Conservation (phyloP, 2,888 invertebrate genomes). For the Troglohyphantes excavatus region DNA sequence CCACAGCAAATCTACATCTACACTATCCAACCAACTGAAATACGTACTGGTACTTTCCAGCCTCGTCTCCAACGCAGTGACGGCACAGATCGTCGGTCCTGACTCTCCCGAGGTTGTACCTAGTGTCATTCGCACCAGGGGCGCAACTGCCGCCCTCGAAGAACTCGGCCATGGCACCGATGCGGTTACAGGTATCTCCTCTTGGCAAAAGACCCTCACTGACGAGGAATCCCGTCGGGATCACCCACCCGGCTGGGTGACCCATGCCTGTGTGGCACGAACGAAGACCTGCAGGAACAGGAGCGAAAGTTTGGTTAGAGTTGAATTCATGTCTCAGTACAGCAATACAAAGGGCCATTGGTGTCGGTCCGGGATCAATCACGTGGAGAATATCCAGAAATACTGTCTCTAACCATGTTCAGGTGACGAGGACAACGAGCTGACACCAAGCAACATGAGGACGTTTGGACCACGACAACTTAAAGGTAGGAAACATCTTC, state of each 20-base stretch:
- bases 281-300: constrained; percentile 62
- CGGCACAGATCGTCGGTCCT: constrained; percentile 76
- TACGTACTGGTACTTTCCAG: constrained; percentile 81
- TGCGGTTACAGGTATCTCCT: constrained; percentile 62
- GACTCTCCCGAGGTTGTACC: constrained; percentile 60
- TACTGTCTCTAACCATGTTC: no score
- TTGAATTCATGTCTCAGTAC: no score
- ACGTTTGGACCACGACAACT: no score
- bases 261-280: constrained; percentile 90
- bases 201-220: constrained; percentile 4
- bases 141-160: constrained; percentile 79
- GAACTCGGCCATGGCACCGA: constrained; percentile 80
- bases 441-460: no score
- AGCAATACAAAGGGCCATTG: no score
- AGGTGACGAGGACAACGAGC: no score
- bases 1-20: no score
- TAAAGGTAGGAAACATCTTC: no score
- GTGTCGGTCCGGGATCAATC: no score
- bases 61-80: constrained; percentile 82
- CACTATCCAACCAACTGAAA: no score
- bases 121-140: constrained; percentile 85
- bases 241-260: constrained; percentile 85
- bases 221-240: constrained; percentile 81
- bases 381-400: no score
- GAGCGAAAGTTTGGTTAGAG: no score